These are phyloP conservation scores for Emydoidea blandingii DNA, from an alignment of 2,797 vertebrate genomes.

Conservation along the genomic window DNA sequence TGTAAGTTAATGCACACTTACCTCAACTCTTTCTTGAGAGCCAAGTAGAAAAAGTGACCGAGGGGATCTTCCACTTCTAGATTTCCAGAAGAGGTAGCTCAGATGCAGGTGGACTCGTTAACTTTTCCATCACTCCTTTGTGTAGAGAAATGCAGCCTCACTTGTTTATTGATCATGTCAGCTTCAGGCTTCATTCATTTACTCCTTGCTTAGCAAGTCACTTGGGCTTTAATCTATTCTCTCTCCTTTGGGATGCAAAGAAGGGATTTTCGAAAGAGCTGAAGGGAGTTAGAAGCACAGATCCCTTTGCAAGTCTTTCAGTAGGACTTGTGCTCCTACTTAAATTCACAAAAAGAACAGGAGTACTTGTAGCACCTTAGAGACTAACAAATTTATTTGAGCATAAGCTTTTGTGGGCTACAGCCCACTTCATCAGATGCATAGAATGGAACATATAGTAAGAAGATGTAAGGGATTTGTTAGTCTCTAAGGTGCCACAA, in stretches of 20 bases:
- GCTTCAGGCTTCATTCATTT: neutral
- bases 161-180: neutral
- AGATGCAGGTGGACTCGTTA: neutral
- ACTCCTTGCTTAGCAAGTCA: neutral
- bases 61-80: neutral
- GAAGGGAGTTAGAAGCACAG: neutral
- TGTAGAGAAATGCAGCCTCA: neutral
- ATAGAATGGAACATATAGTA: too few relatives aligned
- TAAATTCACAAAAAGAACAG: neutral
- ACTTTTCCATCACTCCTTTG: neutral
- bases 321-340: neutral
- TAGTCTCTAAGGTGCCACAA: too few relatives aligned
- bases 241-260: neutral
- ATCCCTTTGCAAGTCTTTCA: neutral
- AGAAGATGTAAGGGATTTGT: too few relatives aligned
- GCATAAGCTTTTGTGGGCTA: too few relatives aligned
- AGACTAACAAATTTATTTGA: too few relatives aligned
- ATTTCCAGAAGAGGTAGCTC: neutral
- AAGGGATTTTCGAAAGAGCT: neutral
- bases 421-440: too few relatives aligned
- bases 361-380: too few relatives aligned
- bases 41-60: neutral
- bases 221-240: neutral
- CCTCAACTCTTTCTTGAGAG: neutral
- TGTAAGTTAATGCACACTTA: neutral